Base-by-base conservation (phyloP, 2,888 invertebrate species). In the Formica aserva region DNA sequence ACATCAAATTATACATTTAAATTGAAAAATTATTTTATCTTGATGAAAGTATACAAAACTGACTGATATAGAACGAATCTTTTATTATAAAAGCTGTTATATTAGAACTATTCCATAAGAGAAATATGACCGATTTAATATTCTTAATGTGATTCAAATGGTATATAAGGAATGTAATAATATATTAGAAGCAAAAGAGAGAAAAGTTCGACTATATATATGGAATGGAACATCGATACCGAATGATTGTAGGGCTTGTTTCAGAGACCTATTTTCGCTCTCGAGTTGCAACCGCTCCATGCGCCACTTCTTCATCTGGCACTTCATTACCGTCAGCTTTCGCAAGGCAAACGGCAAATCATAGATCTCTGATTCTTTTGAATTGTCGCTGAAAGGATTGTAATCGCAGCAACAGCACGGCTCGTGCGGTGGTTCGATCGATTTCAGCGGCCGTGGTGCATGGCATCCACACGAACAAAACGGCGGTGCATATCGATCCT, bases 261-360 rank as follows among this genome's bases (percentile, higher is more conserved):
- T 94, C 86, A 94, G 87, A 62, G 91, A 89, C 85, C 93, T 92
- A 83, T 90, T 91, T 87, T 94, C 93, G 89, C 93, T 94, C 87
- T 94, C 93, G 32, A 93, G 85, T 82, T 92, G 92, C 45, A 94
- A 86, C 45, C 93, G 88, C 80, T 94, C 93, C 88, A 93, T 90
- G 62, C 92, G 91, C 92, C 93, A 93, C 86, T 94, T 94, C 84
- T 92, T 93, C 92, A 94, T 94, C 87, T 94, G 93, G 76, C 93
- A 93, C 85, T 92, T 93, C 94, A 94, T 94, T 71, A 92, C 91
- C 38, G 88, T 87, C 38, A 94, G 91, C 82, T 94, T 94, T 77
- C 90, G 92, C 72, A 91, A 83, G 41, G 93, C 93, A 72, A 93
- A 94, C 13, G 90, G 86, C 45, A 93, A 88, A 80, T 94, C 94